Conservation (phyloP, 2,113 vertebrate species). For the Zingel zingel region DNA sequence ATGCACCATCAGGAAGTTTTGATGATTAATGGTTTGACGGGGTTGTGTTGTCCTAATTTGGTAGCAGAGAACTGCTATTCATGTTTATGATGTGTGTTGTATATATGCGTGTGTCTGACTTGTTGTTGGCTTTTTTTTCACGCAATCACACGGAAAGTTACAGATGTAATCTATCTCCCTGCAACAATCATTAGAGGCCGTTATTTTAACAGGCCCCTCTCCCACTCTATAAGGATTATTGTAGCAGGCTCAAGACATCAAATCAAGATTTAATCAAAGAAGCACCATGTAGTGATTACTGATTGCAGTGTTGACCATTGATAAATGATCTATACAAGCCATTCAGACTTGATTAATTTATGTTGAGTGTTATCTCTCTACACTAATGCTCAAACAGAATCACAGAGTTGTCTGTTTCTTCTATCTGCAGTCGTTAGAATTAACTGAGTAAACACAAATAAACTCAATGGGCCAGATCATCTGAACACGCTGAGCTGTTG, state of each 20-base stretch:
- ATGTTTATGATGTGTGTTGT: not conserved
- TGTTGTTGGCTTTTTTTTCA: not conserved
- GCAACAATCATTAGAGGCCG: not conserved
- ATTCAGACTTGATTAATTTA: constrained; percentile 49
- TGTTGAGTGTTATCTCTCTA: constrained; percentile 7
- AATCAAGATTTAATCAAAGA: constrained; percentile 59
- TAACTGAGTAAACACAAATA: constrained; percentile 21
- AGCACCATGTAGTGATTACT: not conserved
- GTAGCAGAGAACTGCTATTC: not conserved
- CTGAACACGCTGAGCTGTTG: not conserved
- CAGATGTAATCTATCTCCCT: not conserved
- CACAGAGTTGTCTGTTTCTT: constrained; percentile 38
- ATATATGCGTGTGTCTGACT: not conserved
- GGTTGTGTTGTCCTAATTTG: not conserved
- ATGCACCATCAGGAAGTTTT: not conserved
- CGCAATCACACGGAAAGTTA: not conserved
- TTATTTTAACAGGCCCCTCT: constrained; percentile 21
- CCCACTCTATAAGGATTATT: constrained; percentile 6
- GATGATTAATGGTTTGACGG: not conserved
- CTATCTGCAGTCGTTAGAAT: constrained; percentile 16
- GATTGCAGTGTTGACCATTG: constrained; percentile 37
- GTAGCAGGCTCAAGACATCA: not conserved
- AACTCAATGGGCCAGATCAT: constrained; percentile 14
- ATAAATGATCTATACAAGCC: constrained; percentile 25
- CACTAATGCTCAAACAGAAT: constrained; percentile 30